Evolutionary conservation across 2,113 vertebrate genomes (phyloP).

Genomic region (Ceyx margarethae): DNA sequence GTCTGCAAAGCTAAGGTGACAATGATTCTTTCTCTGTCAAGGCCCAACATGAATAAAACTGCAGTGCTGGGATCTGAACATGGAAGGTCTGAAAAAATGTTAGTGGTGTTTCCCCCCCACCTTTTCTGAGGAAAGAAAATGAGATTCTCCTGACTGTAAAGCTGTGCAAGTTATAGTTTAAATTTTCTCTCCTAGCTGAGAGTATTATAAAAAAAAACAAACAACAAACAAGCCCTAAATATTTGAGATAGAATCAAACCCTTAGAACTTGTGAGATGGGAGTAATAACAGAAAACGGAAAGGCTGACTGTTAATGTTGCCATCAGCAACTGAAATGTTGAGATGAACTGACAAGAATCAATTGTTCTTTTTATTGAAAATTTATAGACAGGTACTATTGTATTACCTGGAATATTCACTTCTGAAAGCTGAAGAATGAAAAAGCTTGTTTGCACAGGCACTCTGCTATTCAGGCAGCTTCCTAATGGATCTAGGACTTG

Average conservation of each 20-base stretch:
- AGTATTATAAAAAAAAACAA: not conserved
- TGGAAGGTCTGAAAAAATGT: not conserved
- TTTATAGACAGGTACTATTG: not conserved
- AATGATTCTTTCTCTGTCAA: not conserved
- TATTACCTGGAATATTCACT: not conserved
- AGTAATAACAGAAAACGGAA: not conserved
- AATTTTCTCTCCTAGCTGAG: not conserved
- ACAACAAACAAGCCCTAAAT: not conserved
- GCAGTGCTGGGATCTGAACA: not conserved
- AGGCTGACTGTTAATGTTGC: not conserved
- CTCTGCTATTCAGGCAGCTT: not conserved
- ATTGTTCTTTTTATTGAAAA: not conserved
- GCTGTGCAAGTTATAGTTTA: not conserved
- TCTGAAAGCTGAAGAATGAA: not conserved
- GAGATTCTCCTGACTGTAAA: not conserved
- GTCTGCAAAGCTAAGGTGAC: not conserved
- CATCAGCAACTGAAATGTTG: not conserved
- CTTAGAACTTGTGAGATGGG: not conserved
- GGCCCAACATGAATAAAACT: not conserved
- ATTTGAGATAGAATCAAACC: not conserved
- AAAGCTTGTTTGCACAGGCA: fast-evolving
- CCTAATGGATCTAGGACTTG: not conserved
- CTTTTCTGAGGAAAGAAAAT: not conserved
- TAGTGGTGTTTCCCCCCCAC: not conserved
- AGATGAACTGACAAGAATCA: not conserved